Conservation (phyloP, 2,113 vertebrate genomes). For the Trachemys scripta region DNA sequence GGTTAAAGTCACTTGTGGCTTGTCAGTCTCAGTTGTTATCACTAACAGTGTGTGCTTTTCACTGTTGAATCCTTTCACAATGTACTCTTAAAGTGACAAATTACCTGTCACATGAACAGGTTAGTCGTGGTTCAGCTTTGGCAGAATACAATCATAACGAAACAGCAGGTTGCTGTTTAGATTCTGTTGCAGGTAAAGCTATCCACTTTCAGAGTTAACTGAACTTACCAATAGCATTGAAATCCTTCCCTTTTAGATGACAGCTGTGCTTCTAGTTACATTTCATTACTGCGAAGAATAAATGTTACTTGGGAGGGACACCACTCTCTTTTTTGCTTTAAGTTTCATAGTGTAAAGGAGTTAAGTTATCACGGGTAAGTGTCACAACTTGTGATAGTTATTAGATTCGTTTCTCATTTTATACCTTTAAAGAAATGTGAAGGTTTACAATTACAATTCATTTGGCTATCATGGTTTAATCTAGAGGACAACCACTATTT, state of each 20-base stretch:
- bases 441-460: no score
- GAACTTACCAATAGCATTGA: background rate
- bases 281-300: background rate
- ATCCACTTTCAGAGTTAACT: background rate
- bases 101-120: background rate
- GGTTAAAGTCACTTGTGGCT: no score
- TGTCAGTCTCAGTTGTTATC: background rate
- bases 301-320: background rate
- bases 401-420: no score
- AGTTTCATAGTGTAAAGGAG: background rate
- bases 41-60: background rate
- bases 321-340: background rate
- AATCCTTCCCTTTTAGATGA: background rate
- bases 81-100: background rate
- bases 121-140: background rate
- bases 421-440: no score
- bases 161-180: background rate
- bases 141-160: background rate
- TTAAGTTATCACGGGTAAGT: background rate
- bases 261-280: background rate
- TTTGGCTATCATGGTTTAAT: no score
- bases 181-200: background rate
- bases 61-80: background rate
- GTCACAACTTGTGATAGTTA: background rate
- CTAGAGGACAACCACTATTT: background rate